Conservation (phyloP, 2,797 vertebrate genomes). For the Neostethus bicornis region DNA sequence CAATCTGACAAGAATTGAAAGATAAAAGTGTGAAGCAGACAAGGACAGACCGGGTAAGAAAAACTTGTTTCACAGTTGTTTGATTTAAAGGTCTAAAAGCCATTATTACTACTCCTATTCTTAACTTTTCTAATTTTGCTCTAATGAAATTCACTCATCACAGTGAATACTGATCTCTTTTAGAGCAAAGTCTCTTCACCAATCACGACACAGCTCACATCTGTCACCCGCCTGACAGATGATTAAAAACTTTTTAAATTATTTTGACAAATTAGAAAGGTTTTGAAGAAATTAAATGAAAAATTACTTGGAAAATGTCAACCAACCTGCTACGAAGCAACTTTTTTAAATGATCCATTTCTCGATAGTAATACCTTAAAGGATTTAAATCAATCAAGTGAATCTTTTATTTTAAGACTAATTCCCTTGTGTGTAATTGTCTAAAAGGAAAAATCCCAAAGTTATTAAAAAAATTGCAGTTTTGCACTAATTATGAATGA, state of each 20-base stretch:
- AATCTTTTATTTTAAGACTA: too few species aligned
- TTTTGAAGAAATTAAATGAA: conserved; percentile 41
- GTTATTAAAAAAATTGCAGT: too few species aligned
- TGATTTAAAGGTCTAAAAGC: conserved; percentile 77
- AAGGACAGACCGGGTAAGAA: conserved; percentile 23
- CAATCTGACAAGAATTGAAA: conserved; percentile 49
- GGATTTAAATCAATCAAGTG: too few species aligned
- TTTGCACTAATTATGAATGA: too few species aligned
- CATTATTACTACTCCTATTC: conserved; percentile 72
- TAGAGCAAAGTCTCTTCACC: conserved; percentile 65
- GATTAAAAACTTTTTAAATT: conserved; percentile 49
- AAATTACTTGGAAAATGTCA: conserved; percentile 33
- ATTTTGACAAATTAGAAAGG: conserved; percentile 48
- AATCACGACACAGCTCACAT: conserved; percentile 53
- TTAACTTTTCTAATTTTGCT: conserved; percentile 69
- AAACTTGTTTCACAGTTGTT: conserved; percentile 50
- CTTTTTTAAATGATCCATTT: too few species aligned
- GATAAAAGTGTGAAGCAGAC: conserved; percentile 35
- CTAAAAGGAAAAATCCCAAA: too few species aligned
- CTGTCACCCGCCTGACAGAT: conserved; percentile 56
- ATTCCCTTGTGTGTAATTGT: too few species aligned
- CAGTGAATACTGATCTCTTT: conserved; percentile 66
- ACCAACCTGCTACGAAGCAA: neutral
- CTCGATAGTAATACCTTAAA: too few species aligned
- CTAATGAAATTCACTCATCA: conserved; percentile 76